These are phyloP conservation scores for Zoanthus gigantus DNA, from an alignment of 92 coral and sea anemone genomes.

Conservation along the genomic window DNA sequence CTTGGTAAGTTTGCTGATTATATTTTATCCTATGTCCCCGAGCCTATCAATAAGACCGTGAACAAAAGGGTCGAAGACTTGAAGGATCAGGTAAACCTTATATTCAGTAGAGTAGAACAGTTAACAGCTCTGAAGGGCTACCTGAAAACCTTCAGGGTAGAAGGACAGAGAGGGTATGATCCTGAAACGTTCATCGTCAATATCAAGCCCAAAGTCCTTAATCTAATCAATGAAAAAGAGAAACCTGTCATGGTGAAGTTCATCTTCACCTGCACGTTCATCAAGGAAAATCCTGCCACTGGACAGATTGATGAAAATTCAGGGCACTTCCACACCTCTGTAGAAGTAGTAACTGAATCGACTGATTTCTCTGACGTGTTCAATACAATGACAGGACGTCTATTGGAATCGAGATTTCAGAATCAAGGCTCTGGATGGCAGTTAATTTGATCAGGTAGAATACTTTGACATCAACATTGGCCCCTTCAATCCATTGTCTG, in stretches of 20 bases:
- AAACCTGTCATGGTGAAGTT: conserved; percentile 66
- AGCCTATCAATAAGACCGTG: too few species aligned
- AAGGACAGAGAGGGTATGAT: too few species aligned
- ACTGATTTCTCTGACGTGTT: conserved; percentile 58
- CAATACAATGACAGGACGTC: conserved; percentile 48
- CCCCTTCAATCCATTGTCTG: conserved; percentile 59
- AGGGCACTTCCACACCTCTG: background rate
- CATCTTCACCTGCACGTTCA: conserved; percentile 44
- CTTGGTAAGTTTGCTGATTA: too few species aligned
- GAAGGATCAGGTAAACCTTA: too few species aligned
- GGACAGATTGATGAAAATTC: conserved; percentile 47
- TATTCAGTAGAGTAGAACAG: too few species aligned
- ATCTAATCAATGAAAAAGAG: conserved; percentile 48
- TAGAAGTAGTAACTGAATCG: conserved; percentile 47
- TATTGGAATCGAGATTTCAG: conserved; percentile 50
- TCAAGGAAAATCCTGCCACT: conserved; percentile 50
- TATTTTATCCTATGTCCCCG: too few species aligned
- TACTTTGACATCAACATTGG: background rate
- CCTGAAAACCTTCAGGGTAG: too few species aligned
- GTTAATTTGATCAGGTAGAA: conserved; percentile 44
- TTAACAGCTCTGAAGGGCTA: too few species aligned
- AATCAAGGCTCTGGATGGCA: conserved; percentile 66
- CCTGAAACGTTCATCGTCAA: too few species aligned
- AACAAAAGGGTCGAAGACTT: too few species aligned
- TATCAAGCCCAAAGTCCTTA: conserved; percentile 3